These are phyloP conservation scores for Drosophila parthenogenetica DNA, from an alignment of 2,888 invertebrate species.

Conservation along the genomic window DNA sequence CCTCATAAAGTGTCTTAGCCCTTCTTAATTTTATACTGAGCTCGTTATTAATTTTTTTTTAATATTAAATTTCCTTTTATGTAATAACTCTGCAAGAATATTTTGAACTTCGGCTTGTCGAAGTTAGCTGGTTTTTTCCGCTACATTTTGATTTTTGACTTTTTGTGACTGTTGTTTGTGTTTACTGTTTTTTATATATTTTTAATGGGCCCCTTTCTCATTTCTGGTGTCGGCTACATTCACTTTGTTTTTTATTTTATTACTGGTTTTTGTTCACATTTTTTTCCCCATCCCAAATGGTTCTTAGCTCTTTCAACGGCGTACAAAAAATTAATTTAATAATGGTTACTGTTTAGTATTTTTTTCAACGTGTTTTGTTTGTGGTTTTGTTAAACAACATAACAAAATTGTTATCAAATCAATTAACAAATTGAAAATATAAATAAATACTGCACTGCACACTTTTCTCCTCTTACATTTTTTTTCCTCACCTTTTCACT, in stretches of 20 bases:
- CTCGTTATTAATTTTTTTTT: too few species aligned
- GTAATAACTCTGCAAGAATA: constrained; percentile 31
- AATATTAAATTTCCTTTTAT: not conserved
- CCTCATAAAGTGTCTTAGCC: too few species aligned
- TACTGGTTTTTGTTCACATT: constrained; percentile 22
- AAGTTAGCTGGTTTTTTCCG: constrained; percentile 17
- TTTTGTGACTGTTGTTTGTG: constrained; percentile 7
- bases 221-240: constrained; percentile 45
- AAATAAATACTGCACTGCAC: constrained; percentile 47
- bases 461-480: constrained; percentile 6
- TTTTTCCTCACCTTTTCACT: constrained; percentile 1
- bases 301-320: constrained; percentile 34
- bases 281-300: constrained; percentile 14
- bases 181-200: constrained; percentile 10
- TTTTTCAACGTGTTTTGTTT: constrained; percentile 42
- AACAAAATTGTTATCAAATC: constrained; percentile 32
- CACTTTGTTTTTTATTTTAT: constrained; percentile 16
- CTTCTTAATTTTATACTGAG: too few species aligned
- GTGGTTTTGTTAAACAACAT: constrained; percentile 42
- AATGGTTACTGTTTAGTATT: constrained; percentile 1
- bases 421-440: constrained; percentile 18
- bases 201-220: constrained; percentile 7
- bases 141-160: constrained; percentile 16
- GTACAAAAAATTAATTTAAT: not conserved
- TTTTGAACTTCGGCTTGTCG: constrained; percentile 15